Percentiles rank a stretch among this genome's conserved stretches.
These are phyloP conservation scores for Carassius gibelio DNA, from an alignment of 2,113 vertebrate genomes.

Conservation along the genomic window DNA sequence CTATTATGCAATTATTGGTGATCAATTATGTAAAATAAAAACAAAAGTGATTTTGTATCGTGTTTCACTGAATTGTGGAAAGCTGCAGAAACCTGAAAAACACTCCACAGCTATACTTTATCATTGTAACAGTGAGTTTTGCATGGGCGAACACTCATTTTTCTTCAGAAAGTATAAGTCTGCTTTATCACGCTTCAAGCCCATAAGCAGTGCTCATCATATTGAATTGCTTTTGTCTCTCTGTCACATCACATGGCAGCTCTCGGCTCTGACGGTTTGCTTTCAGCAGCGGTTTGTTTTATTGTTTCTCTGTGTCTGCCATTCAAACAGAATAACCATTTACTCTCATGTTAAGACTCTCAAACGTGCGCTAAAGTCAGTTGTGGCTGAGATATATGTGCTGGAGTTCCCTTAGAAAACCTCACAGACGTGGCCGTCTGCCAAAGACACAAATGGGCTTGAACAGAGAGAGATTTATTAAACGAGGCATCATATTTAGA, in stretches of 20 bases:
- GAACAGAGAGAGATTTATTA: constrained; percentile 50
- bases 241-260: not conserved
- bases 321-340: not conserved
- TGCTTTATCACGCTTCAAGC: not conserved
- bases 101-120: not conserved
- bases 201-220: not conserved
- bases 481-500: constrained; percentile 36
- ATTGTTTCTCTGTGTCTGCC: not conserved
- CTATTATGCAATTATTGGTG: not conserved
- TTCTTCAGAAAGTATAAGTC: not conserved
- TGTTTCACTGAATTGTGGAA: not conserved
- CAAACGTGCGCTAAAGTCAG: constrained; percentile 1
- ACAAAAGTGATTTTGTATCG: not conserved
- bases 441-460: constrained; percentile 45
- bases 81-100: not conserved
- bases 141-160: not conserved
- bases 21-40: not conserved
- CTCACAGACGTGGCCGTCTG: constrained; percentile 47
- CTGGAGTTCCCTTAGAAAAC: constrained; percentile 34
- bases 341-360: too few species aligned
- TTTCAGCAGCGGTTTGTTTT: not conserved
- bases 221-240: not conserved
- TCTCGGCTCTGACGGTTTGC: not conserved
- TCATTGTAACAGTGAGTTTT: not conserved
- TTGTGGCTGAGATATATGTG: constrained; percentile 28